phyloP scores from a whole-genome alignment of 2,888 invertebrate genomes.

The Erynnis tages region DNA sequence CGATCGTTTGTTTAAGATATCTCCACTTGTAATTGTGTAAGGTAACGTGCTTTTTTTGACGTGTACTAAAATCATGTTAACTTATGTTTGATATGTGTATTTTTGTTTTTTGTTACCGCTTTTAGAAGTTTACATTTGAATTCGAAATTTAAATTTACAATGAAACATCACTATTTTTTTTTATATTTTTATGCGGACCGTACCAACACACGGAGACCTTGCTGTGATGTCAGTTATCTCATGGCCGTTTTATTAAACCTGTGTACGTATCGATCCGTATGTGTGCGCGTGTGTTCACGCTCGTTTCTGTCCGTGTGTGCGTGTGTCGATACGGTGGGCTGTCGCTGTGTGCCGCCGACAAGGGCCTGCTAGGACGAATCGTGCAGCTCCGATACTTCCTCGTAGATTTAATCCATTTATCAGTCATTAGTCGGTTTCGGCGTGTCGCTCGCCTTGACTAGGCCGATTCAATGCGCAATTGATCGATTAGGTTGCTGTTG shows the following conservation, averaged over 20 bases:
- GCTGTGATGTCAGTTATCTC: slow-evolving; percentile 77
- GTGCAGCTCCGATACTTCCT: slow-evolving; percentile 71
- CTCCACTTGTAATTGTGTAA: too few relatives aligned
- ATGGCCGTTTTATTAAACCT: slow-evolving; percentile 56
- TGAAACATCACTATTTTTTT: background rate
- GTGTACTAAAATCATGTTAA: too few relatives aligned
- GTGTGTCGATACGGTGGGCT: slow-evolving; percentile 14
- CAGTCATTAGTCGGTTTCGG: slow-evolving; percentile 58
- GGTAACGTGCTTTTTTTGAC: too few relatives aligned
- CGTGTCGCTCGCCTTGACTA: slow-evolving; percentile 56
- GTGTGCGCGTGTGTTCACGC: slow-evolving; percentile 31
- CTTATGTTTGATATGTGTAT: too few relatives aligned
- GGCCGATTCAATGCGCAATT: slow-evolving; percentile 41
- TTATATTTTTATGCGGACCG: slow-evolving; percentile 46
- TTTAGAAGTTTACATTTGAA: too few relatives aligned
- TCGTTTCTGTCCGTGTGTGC: background rate
- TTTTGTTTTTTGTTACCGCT: too few relatives aligned
- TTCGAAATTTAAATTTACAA: too few relatives aligned
- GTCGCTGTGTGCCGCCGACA: slow-evolving; percentile 39
- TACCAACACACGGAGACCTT: slow-evolving; percentile 61
- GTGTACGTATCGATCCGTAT: slow-evolving; percentile 34
- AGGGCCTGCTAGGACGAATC: slow-evolving; percentile 72
- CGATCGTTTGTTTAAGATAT: background rate
- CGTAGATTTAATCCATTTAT: slow-evolving; percentile 62
- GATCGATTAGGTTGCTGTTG: slow-evolving; percentile 29